Evolutionary conservation across 2,113 vertebrate species (phyloP).

Genomic region (Callionymus lyra): DNA sequence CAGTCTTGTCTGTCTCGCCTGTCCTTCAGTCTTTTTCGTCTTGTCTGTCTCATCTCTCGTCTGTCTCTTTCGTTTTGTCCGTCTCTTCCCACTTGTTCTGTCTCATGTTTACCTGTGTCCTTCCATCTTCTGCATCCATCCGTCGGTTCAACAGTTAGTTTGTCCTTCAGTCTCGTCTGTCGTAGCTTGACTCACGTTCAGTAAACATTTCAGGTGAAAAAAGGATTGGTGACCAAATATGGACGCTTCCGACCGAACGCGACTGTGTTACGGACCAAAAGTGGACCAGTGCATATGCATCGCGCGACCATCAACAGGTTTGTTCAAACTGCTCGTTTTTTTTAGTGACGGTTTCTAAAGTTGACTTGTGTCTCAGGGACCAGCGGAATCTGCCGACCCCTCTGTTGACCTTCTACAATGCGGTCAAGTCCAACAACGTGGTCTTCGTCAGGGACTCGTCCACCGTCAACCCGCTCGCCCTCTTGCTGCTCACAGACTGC

Average conservation of each 20-base stretch:
- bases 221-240: constrained; percentile 77
- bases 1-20: too few relatives aligned
- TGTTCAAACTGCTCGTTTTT: neutral
- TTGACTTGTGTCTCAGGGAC: constrained; percentile 54
- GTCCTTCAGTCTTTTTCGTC: too few relatives aligned
- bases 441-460: constrained; percentile 92
- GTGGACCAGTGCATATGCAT: constrained; percentile 82
- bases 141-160: too few relatives aligned
- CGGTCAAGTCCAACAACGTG: constrained; percentile 76
- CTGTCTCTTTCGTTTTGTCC: too few relatives aligned
- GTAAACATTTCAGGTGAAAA: constrained; percentile 70
- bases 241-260: constrained; percentile 87
- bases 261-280: constrained; percentile 69
- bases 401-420: constrained; percentile 91
- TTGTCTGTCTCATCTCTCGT: too few relatives aligned
- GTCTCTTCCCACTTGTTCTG: too few relatives aligned
- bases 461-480: constrained; percentile 80
- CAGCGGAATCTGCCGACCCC: constrained; percentile 75
- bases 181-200: too few relatives aligned
- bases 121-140: too few relatives aligned
- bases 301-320: constrained; percentile 92
- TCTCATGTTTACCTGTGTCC: too few relatives aligned
- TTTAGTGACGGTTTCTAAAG: neutral
- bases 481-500: constrained; percentile 84
- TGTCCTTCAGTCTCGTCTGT: too few relatives aligned